Conservation (phyloP, 2,113 vertebrate species). For the Bambusicola thoracicus region DNA sequence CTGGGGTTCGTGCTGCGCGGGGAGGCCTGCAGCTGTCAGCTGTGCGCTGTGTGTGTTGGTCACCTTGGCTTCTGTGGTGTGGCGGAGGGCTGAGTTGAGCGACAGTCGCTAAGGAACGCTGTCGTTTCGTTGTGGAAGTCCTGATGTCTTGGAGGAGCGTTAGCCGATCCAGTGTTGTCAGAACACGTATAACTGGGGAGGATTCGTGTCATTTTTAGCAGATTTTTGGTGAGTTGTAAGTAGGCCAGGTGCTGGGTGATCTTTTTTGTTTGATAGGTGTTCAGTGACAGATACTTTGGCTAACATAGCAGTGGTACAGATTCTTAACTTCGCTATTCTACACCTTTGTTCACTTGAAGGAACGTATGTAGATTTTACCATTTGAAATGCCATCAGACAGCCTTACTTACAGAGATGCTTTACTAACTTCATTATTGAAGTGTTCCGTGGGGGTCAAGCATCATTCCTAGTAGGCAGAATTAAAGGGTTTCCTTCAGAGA, state of each 20-base stretch:
- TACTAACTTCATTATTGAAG: neutral
- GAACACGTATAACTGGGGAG: neutral
- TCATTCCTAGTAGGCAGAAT: neutral
- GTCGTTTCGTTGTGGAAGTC: neutral
- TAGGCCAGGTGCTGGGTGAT: neutral
- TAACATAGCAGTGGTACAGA: neutral
- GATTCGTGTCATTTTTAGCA: neutral
- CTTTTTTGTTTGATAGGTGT: neutral
- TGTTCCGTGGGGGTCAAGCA: neutral
- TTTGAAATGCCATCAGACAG: neutral
- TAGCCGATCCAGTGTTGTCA: accelerated
- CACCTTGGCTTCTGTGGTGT: neutral
- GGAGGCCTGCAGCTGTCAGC: too few relatives aligned
- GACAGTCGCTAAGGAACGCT: neutral
- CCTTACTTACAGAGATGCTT: neutral
- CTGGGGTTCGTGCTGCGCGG: too few relatives aligned
- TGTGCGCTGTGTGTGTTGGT: accelerated
- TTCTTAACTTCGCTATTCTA: neutral
- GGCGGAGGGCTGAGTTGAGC: neutral
- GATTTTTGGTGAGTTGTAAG: neutral
- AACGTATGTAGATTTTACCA: neutral
- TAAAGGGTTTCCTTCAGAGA: neutral
- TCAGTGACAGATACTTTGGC: neutral
- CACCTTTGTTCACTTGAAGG: neutral
- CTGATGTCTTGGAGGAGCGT: neutral